Evolutionary conservation across 2,888 invertebrate genomes (phyloP), one percentile per base, ranked within the genome.

Genomic region (Pinctada fucata): DNA sequence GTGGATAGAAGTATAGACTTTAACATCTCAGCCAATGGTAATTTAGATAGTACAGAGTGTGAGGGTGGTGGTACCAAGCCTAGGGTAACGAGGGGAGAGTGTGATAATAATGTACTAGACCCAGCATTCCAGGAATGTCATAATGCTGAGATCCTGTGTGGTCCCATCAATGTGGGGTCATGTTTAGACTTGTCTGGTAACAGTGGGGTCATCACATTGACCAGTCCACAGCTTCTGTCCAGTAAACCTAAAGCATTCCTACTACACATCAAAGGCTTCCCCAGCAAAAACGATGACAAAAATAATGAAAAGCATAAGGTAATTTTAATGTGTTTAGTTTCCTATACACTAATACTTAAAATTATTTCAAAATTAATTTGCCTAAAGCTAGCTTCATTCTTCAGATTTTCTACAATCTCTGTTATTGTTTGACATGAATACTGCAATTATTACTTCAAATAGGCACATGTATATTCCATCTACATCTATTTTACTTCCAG

Each of bases 91-190:
- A 48, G n/a, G 49, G 51, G 49, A 31, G 82, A 79, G 52, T 69
- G 72, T 8, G 71, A 58, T 63, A 75, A 82, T 49, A 88, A 88
- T 76, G 89, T 89, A n/a, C 74, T 85, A 71, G 88, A 89, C 71
- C 88, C 89, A 84, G 96, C 96, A 92, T 97, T 97, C 92, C 93
- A 97, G 72, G 95, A 96, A 86, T 95, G 96, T 4, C 97, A 97
- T 90, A 97, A 97, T 91, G 97, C 97, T 0, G 97, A 97, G 91
- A 96, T 98, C 80, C 93, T 98, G 68, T 97, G 97, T 13, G 98
- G 98, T 0, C 98, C 98, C 0, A 94, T 97, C 70, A 95, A 96
- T 90, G 93, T 98, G 31, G 95, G 96, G 3, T 95, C 96, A 0
- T 96, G 96, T 83, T 94, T 97, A 81, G 97, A 98, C 92, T 91